Base-by-base conservation (phyloP, 2,113 vertebrate species). In the Engystomops pustulosus region DNA sequence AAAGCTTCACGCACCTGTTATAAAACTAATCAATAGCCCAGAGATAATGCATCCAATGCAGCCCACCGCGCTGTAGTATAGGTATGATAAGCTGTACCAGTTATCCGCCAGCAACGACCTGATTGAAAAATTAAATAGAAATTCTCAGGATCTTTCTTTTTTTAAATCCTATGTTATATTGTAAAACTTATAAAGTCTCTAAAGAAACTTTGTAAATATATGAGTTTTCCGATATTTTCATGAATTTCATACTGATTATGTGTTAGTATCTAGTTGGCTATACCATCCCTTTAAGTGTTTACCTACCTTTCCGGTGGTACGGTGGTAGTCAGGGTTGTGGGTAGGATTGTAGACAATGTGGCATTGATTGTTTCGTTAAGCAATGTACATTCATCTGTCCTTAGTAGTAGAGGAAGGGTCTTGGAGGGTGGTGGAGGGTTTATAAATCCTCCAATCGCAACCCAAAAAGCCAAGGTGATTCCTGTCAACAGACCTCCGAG, bases 11-110 rank as follows among this genome's bases (percentile, higher is more conserved):
- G 36, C 51, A 94, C 94, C 95, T 92, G 94, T 96, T 80, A 93
- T 0, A 67, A 92, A 90, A 88, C 93, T 96, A 83, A 99, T 94
- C 80, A 95, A 6, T 3, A 94, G 15, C 2, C 93, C 95, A 2
- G 81, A 38, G 34, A 87, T 60, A 34, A 91, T 53, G 25, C 93
- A 91, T 14, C 86, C 90, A 4, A 94, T 55, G 58, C 94, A 98
- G 84, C 96, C 94, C 0, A 94, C 89, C 9, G 94, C 87, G 75
- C 94, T 93, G 81, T 92, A 95, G 91, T 96, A 95, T 67, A 95
- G 92, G 89, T 96, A 96, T 81, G 95, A 97, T 65, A 95, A 72
- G 0, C 90, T 94, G 85, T 96, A 96, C 95, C 94, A 97, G 69
- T 86, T 89, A 0, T 97, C 94, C 68, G 93, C 93, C 70, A 95